Evolutionary conservation across 1,140 invertebrate genomes (phyloP).

Genomic region (Luehdorfia chinensis): DNA sequence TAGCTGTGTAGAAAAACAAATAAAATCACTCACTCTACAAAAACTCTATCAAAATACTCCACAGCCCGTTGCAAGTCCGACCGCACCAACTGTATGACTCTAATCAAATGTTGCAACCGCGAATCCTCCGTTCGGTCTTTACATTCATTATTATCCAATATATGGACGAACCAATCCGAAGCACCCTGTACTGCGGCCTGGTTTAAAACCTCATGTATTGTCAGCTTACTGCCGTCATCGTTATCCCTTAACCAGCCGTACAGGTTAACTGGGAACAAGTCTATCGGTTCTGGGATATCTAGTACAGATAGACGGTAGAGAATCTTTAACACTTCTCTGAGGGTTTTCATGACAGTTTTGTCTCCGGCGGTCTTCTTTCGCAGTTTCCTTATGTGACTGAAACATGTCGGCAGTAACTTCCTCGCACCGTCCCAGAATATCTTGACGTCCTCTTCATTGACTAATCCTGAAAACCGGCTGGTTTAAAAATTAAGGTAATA

Average conservation of each 20-base stretch:
- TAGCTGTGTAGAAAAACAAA: no score
- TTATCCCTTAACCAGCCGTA: slow-evolving; percentile 82
- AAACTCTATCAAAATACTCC: slow-evolving; percentile 89
- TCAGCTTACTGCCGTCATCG: slow-evolving; percentile 74
- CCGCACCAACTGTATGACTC: slow-evolving; percentile 88
- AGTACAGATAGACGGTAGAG: slow-evolving; percentile 79
- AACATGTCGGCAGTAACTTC: slow-evolving; percentile 86
- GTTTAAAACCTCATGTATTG: slow-evolving; percentile 79
- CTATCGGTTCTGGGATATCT: slow-evolving; percentile 78
- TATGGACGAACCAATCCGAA: slow-evolving; percentile 86
- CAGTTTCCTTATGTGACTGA: slow-evolving; percentile 84
- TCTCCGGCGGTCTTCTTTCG: slow-evolving; percentile 84
- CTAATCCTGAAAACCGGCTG: slow-evolving; percentile 48
- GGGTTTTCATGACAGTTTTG: slow-evolving; percentile 81
- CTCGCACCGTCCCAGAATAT: slow-evolving; percentile 88
- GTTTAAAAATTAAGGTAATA: no score
- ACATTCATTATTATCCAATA: slow-evolving; percentile 82
- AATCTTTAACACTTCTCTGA: slow-evolving; percentile 84
- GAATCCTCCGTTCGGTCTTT: slow-evolving; percentile 80
- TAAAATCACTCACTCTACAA: slow-evolving; percentile 82
- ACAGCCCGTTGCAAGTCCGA: slow-evolving; percentile 88
- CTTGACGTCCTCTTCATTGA: slow-evolving; percentile 84
- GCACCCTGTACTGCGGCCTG: slow-evolving; percentile 85
- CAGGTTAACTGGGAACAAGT: slow-evolving; percentile 82
- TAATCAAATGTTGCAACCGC: slow-evolving; percentile 85